Evolutionary conservation across 2,113 vertebrate species (phyloP), one percentile per base, ranked within the genome.

Genomic region (Acrocephalus kingi): DNA sequence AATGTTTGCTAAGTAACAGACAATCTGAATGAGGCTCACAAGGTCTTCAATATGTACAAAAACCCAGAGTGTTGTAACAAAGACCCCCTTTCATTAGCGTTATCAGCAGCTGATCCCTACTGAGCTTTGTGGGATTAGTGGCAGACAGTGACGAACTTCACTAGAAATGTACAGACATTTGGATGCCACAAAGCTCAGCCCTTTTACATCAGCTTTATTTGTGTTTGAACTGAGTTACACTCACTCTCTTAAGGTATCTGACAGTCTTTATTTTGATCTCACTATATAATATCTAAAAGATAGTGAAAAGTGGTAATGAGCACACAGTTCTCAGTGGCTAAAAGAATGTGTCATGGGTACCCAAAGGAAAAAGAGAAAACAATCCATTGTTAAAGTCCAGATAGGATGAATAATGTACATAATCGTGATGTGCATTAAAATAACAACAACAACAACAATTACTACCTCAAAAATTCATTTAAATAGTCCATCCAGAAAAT

Each of bases 121-220:
- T 55, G 33, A 83, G 92, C 94, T 95, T 88, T 93, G 82, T 78
- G 68, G 90, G 78, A 93, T 96, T 85, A 94, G 92, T 86, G 58
- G 78, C 87, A 97, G 95, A 90, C 94, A 95, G 94, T 92, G 95
- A 94, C 73, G 52, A 94, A 84, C 73, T 79, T 84, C 83, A 69
- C 46, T 33, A 84, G 95, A 91, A 96, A 97, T 93, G 91, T 84
- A 92, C 76, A 68, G 93, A 61, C 66, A 82, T 61, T 54, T 31
- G 58, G 41, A 73, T 91, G 74, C 49, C 84, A 68, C 55, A 64
- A 52, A 87, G 63, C 80, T 89, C 84, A 48, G 59, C 62, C 84
- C n/a, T 69, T 91, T 89, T 48, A 48, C 25, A 75, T 89, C 80
- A 84, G 66, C 71, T 84, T 66, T 73, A 33, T 73, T 83, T 84